phyloP scores from a whole-genome alignment of 37 sponge, comb jelly and placozoan genomes.

The Chondrosia reniformis region DNA sequence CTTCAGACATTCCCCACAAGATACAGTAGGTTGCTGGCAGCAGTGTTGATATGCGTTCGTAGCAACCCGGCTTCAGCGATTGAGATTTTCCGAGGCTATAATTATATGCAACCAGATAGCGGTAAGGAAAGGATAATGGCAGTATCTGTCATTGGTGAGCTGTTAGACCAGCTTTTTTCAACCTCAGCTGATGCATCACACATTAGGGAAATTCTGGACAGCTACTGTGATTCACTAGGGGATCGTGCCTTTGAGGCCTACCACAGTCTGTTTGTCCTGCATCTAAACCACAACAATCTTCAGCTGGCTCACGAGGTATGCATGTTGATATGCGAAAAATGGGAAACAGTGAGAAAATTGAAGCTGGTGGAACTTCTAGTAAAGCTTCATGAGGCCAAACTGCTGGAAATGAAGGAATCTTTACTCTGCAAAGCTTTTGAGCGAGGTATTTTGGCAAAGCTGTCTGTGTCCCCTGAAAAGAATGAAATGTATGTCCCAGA shows the following conservation, averaged over 20 bases:
- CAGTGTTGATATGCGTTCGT: background rate
- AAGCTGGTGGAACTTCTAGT: constrained; percentile 3
- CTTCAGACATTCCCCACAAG: background rate
- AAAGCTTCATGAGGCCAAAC: background rate
- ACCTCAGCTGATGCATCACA: too few species aligned
- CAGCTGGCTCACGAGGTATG: background rate
- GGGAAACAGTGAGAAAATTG: background rate
- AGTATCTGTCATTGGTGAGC: too few species aligned
- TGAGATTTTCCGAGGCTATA: background rate
- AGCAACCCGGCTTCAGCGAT: background rate
- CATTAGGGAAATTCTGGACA: background rate
- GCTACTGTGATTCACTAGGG: background rate
- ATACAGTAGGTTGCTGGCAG: constrained; percentile 6
- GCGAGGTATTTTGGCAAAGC: background rate
- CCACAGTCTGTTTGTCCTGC: background rate
- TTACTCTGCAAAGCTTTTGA: background rate
- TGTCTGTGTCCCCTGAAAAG: background rate
- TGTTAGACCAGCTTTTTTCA: background rate
- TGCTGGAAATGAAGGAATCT: background rate
- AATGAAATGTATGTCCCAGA: background rate
- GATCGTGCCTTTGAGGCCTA: background rate
- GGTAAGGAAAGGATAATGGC: background rate
- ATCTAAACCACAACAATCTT: background rate
- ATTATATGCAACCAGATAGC: background rate
- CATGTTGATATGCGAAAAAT: background rate